Evolutionary conservation across 2,113 vertebrate species (phyloP), one percentile per base, ranked within the genome.

Genomic region (Mungos mungo): DNA sequence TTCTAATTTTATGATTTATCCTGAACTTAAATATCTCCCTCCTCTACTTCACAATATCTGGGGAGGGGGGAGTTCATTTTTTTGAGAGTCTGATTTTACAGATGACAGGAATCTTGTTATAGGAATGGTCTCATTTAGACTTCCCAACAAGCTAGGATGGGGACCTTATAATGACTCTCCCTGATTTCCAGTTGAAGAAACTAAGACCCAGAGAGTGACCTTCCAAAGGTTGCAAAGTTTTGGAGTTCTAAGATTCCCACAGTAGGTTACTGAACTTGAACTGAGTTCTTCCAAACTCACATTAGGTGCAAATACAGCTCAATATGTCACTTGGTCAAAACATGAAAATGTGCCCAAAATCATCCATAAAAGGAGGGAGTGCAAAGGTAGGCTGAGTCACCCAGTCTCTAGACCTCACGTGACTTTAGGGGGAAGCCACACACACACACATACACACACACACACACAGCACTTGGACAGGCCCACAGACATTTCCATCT

Each of bases 111-210:
- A 14, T 90, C 57, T 63, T 45, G 6, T 72, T 35, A 19, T 8
- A 38, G 31, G n/a, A 57, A 54, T 14, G n/a, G 33, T 47, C 15
- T 90, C 63, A 23, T 4, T 38, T 63, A 52, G 52, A 38, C 63
- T 45, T 35, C 63, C 21, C 54, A 84, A 16, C 47, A 80, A 41
- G 7, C 69, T 45, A 52, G 33, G 33, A 47, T 38, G 31, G 27
- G 33, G 15, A 7, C 38, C 31, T 81, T 25, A 21, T 16, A 21
- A 66, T 7, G 21, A 60, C 2, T 60, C 4, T 33, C 71, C 2
- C 50, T 88, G 60, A 35, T 76, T 66, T 88, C 63, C 41, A n/a
- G 25, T 14, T 66, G 41, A 66, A 86, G 84, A 94, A 41, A 88
- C 1, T 4, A n/a, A 90, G 63, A 60, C 38, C 38, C 65, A 77